Evolutionary conservation across 2,888 invertebrate species (phyloP).

Genomic region (Melieria picta): DNA sequence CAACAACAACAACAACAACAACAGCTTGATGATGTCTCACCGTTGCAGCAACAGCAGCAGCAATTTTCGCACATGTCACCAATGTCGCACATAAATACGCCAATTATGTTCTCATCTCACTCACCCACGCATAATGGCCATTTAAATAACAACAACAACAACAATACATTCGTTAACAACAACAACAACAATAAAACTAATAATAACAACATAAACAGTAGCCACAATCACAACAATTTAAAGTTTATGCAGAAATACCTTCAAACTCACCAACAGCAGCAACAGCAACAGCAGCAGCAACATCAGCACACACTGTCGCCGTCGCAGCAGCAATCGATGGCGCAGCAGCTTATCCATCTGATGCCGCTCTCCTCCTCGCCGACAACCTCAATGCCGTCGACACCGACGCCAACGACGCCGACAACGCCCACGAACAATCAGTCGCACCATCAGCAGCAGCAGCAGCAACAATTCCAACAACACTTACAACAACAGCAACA

Average conservation of each 20-base stretch:
- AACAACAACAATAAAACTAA: constrained; percentile 46
- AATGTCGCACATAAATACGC: constrained; percentile 49
- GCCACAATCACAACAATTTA: constrained; percentile 51
- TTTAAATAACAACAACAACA: constrained; percentile 51
- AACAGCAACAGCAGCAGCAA: constrained; percentile 42
- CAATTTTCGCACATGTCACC: constrained; percentile 53
- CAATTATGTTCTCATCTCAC: constrained; percentile 51
- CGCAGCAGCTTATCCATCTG: constrained; percentile 53
- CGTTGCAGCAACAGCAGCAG: constrained; percentile 45
- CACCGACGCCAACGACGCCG: constrained; percentile 31
- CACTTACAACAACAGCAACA: constrained; percentile 39
- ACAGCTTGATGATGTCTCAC: constrained; percentile 38
- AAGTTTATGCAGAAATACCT: constrained; percentile 62
- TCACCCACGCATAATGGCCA: constrained; percentile 53
- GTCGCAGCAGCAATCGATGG: constrained; percentile 49
- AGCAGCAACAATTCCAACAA: constrained; percentile 32
- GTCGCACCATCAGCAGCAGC: constrained; percentile 37
- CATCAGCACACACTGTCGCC: constrained; percentile 42
- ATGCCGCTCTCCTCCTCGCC: constrained; percentile 48
- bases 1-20: constrained; percentile 44
- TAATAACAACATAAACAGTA: constrained; percentile 49
- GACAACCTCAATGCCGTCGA: constrained; percentile 31
- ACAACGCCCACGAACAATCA: constrained; percentile 38
- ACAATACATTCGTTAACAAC: constrained; percentile 42
- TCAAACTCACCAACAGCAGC: constrained; percentile 56